Conservation (phyloP, 92 coral and sea anemone species). For the Palythoa grandiflora region DNA sequence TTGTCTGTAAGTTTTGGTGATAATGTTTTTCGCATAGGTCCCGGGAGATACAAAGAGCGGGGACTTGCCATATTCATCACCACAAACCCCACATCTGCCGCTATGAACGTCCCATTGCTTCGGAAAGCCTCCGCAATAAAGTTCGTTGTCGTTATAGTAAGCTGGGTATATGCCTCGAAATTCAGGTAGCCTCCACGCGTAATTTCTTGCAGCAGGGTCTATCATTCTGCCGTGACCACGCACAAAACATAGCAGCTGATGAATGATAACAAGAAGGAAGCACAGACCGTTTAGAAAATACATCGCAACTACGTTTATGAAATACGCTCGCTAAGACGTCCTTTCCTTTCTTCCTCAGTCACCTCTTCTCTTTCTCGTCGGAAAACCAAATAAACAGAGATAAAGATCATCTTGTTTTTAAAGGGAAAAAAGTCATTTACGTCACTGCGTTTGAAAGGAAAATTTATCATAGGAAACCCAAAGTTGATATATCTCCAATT, state of each 20-base stretch:
- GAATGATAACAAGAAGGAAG: conserved; percentile 28
- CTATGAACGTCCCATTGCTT: conserved; percentile 67
- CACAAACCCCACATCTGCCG: conserved; percentile 90
- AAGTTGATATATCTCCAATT: background rate
- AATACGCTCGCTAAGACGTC: background rate
- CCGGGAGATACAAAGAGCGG: conserved; percentile 67
- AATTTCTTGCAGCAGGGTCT: conserved; percentile 75
- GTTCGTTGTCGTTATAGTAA: conserved; percentile 72
- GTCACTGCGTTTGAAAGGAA: background rate
- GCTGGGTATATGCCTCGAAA: conserved; percentile 47
- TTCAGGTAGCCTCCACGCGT: conserved; percentile 66
- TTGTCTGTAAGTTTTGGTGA: conserved; percentile 60
- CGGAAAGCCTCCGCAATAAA: conserved; percentile 76
- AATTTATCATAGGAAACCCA: background rate
- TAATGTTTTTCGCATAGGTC: conserved; percentile 55
- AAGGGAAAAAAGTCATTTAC: background rate
- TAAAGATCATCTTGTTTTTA: background rate
- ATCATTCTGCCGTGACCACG: conserved; percentile 73
- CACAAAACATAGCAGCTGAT: conserved; percentile 35
- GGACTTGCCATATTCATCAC: conserved; percentile 66
- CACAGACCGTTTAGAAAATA: background rate
- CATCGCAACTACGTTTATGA: background rate
- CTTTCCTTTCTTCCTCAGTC: background rate
- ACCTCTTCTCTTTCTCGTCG: background rate
- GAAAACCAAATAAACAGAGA: background rate